Base-by-base conservation (phyloP, 2,797 vertebrate genomes). In the Todus mexicanus region DNA sequence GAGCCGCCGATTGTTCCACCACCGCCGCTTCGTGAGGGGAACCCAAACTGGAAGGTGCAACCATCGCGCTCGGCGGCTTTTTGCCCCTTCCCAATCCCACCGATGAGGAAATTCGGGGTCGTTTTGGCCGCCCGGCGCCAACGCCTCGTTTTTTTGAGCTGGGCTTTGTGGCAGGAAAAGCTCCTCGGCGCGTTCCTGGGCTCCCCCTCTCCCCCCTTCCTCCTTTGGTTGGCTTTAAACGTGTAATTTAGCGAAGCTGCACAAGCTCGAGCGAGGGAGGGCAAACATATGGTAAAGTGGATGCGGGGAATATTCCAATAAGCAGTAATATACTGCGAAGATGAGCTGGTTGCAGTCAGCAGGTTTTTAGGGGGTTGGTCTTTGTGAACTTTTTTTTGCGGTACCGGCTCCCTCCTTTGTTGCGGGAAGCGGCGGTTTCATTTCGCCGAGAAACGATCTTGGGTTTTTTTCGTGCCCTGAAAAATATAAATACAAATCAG, bases 281-380 rank as follows among this genome's bases (percentile, higher is more conserved):
- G 40, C 89, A 64, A 84, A 78, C 94, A 94, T 87, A 76, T 92
- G 94, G 94, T 47, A 50, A 90, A 95, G 94, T 47, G 42, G 92
- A 68, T 64, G 60, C 45, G 3, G 84, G 72, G 84, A 87, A 77
- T 77, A 94, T 63, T 92, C 77, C 92, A 73, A 84, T 61, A 54
- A 94, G 84, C 84, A 37, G 65, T 89, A 94, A 92, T 66, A 87
- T 69, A 54, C 77, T 45, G 81, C 81, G 13, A 31, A 54, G 92
- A 92, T 35, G 84, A 7, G 78, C 26, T 45, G 81, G 69, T 53
- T 90, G 90, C 87, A 84, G 90, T 83, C 91, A 87, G 91, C 91
- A 77, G 74, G 45, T 35, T 65, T 43, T 35, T 25, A 12, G 47
- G 31, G 9, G 21, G 23, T 59, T 60, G 57, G n/a, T 59, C 37